Percentiles rank a stretch among this genome's conserved stretches.
These are phyloP conservation scores for Cosmopolites sordidus DNA, from an alignment of 2,888 invertebrate genomes.

Conservation along the genomic window DNA sequence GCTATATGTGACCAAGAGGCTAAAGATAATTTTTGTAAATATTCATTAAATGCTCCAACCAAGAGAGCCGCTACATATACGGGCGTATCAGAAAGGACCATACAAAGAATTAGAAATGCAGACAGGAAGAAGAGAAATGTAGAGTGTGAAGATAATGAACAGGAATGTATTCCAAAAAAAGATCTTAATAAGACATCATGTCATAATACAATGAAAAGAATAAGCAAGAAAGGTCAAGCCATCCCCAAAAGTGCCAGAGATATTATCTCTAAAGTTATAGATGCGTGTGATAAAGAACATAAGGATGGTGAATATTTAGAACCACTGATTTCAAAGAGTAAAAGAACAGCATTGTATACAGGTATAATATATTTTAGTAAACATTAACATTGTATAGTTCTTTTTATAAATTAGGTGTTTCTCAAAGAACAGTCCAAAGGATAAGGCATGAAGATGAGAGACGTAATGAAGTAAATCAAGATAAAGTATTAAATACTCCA, in stretches of 20 bases:
- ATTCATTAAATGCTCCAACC: constrained; percentile 9
- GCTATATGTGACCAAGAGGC: constrained; percentile 11
- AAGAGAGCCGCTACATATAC: constrained; percentile 12
- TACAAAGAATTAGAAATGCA: constrained; percentile 15
- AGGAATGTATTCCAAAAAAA: too few species aligned
- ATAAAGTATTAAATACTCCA: constrained; percentile 3
- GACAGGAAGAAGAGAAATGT: constrained; percentile 3
- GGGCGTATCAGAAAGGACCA: constrained; percentile 13
- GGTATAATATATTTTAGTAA: constrained; percentile 7
- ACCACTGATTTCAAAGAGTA: constrained; percentile 9
- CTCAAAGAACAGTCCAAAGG: constrained; percentile 11
- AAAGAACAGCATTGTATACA: constrained; percentile 14
- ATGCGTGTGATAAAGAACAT: constrained; percentile 8
- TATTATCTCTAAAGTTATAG: constrained; percentile 12
- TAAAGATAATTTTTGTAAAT: constrained; percentile 6
- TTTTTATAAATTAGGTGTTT: constrained; percentile 5
- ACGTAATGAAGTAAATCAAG: constrained; percentile 8
- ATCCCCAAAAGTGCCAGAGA: constrained; percentile 14
- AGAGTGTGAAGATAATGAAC: background rate
- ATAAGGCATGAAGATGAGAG: constrained; percentile 12
- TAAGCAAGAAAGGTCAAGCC: constrained; percentile 5
- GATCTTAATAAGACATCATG: constrained; percentile 8
- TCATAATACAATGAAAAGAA: constrained; percentile 7
- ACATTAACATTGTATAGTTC: background rate
- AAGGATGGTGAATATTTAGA: constrained; percentile 8